These are phyloP conservation scores for Entelurus aequoreus DNA, from an alignment of 2,113 vertebrate genomes.

Conservation along the genomic window DNA sequence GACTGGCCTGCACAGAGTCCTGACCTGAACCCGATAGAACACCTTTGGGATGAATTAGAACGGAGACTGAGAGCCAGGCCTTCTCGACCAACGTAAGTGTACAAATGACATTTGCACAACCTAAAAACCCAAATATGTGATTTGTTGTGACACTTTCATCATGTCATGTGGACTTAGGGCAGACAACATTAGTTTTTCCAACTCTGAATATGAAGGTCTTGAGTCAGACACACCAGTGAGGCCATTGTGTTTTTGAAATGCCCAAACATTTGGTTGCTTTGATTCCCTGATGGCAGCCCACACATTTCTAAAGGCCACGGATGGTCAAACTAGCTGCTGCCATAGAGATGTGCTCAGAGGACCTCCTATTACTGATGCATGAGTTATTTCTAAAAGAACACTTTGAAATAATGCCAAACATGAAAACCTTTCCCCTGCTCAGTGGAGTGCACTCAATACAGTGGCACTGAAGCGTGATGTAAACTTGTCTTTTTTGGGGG, in stretches of 20 bases:
- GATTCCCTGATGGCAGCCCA: conserved; percentile 21
- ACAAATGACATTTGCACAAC: not conserved
- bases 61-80: too few relatives aligned
- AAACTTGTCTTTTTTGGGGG: conserved; percentile 26
- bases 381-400: conserved; percentile 51
- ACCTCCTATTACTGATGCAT: conserved; percentile 44
- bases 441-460: conserved; percentile 21
- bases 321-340: conserved; percentile 32
- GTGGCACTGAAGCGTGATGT: conserved; percentile 40
- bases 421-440: conserved; percentile 46
- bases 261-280: not conserved
- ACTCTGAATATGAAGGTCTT: conserved; percentile 8
- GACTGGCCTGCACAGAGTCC: too few relatives aligned
- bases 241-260: conserved; percentile 29
- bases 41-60: too few relatives aligned
- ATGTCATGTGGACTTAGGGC: not conserved
- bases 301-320: conserved; percentile 26
- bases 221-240: not conserved
- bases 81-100: too few relatives aligned
- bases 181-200: not conserved
- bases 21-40: too few relatives aligned
- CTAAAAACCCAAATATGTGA: not conserved
- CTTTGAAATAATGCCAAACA: conserved; percentile 57
- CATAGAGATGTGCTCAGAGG: conserved; percentile 28
- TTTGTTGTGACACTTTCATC: not conserved